Conservation (phyloP, 2,113 vertebrate species). For the Otolemur garnettii region DNA sequence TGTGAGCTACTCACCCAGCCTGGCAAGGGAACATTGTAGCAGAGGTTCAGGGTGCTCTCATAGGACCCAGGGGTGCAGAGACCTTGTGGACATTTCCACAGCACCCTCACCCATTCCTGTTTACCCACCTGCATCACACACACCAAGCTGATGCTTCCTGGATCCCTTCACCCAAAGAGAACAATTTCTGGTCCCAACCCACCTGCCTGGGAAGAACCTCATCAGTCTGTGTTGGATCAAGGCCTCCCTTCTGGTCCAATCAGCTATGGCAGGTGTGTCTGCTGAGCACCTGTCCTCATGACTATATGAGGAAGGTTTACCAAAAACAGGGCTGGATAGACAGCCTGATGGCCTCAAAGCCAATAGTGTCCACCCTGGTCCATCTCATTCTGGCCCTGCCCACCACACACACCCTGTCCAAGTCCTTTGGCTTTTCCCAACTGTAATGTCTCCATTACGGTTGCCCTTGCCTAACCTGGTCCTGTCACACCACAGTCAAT, state of each 20-base stretch:
- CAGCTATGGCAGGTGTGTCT: neutral
- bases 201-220: neutral
- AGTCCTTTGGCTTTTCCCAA: neutral
- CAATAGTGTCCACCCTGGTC: rapidly evolving
- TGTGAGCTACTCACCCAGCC: no score
- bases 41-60: neutral
- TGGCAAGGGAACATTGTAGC: neutral
- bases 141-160: neutral
- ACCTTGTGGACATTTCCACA: neutral
- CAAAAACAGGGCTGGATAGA: neutral
- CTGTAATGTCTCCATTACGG: rapidly evolving
- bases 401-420: neutral
- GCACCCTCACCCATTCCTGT: neutral
- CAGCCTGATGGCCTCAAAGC: neutral
- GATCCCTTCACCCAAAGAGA: neutral
- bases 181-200: neutral
- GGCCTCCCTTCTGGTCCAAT: neutral
- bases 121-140: no score
- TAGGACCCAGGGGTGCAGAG: rapidly evolving
- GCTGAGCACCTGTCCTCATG: neutral
- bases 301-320: neutral
- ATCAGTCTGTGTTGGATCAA: no score
- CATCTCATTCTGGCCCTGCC: neutral
- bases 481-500: neutral
- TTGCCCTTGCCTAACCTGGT: no score